Percentiles rank a stretch among this genome's conserved stretches.
These are phyloP conservation scores for Tiaroga cobitis DNA, from an alignment of 2,797 vertebrate genomes.

Conservation along the genomic window DNA sequence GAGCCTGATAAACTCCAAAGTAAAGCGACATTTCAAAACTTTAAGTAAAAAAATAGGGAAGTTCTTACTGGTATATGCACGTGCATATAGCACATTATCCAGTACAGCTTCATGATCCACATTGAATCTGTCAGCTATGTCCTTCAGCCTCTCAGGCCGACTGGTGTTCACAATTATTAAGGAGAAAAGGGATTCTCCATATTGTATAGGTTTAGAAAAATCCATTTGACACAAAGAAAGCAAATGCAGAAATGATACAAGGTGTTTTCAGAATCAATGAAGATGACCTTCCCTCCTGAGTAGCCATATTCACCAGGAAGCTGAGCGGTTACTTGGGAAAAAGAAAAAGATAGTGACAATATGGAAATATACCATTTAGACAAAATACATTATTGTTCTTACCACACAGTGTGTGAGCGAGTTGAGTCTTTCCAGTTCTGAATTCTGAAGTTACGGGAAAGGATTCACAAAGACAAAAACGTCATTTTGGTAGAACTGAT, in stretches of 20 bases:
- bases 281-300: slow-evolving; percentile 94
- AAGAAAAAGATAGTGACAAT: neutral
- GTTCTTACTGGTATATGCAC: slow-evolving; percentile 93
- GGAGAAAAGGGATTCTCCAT: slow-evolving; percentile 46
- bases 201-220: neutral
- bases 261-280: slow-evolving; percentile 97
- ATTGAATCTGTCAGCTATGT: slow-evolving; percentile 93
- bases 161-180: slow-evolving; percentile 73
- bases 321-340: slow-evolving; percentile 88
- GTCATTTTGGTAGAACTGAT: neutral
- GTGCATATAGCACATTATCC: slow-evolving; percentile 96
- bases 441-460: slow-evolving; percentile 83
- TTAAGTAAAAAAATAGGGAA: neutral
- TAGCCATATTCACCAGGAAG: slow-evolving; percentile 91
- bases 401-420: slow-evolving; percentile 97
- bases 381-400: slow-evolving; percentile 63
- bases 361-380: neutral
- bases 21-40: neutral
- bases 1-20: too few relatives aligned
- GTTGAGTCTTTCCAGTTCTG: slow-evolving; percentile 97
- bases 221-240: neutral
- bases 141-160: slow-evolving; percentile 93
- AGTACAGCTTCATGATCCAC: slow-evolving; percentile 95
- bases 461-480: slow-evolving; percentile 3
- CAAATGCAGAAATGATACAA: slow-evolving; percentile 88